Evolutionary conservation across 2,888 invertebrate genomes (phyloP), one percentile per base, ranked within the genome.

Genomic region (Ernsta delagoae): DNA sequence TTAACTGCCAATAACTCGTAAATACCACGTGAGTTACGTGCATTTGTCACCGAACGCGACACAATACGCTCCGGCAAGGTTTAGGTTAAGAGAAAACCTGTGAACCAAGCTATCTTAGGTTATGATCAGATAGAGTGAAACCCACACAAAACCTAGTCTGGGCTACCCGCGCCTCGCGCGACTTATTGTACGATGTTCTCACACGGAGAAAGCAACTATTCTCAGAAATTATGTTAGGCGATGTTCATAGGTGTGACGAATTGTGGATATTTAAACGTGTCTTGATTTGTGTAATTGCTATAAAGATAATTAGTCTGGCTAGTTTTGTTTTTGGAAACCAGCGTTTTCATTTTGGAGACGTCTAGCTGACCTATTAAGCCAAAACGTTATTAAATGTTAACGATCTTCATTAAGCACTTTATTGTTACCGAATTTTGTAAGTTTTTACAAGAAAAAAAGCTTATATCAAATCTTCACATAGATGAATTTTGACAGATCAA

Each of bases 201-300:
- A 78, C 73, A 66, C 43, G 76, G 77, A 64, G 75, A 78, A 79
- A 79, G 77, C 77, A 75, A 67, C 71, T 5, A 36, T 57, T 34
- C 56, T 50, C 16, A 16, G 50, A 50, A 50, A 50, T 50, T 12
- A 50, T 50, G 16, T 50, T 50, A 50, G 50, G 50, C 50, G 50
- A 50, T 50, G 50, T 50, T 50, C 50, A 50, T 57, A 36, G 56
- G 34, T 57, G 56, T 57, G 56, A 57, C 36, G 36, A 57, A 57
- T 57, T 57, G 56, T 50, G 7, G 3, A 16, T 50, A 50, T 50
- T 16, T 16, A 50, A 50, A 50, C 16, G 16, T 50, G 12, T 12
- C 48, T 12, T 48, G 6, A 48, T 48, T 48, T 48, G 48, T 5
- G 48, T 48, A 48, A 48, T 48, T 48, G 48, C 48, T 48, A 6